Percentiles rank a stretch among this genome's conserved stretches.
These are phyloP conservation scores for Drosophila incognita DNA, from an alignment of 2,888 invertebrate species.

Conservation along the genomic window DNA sequence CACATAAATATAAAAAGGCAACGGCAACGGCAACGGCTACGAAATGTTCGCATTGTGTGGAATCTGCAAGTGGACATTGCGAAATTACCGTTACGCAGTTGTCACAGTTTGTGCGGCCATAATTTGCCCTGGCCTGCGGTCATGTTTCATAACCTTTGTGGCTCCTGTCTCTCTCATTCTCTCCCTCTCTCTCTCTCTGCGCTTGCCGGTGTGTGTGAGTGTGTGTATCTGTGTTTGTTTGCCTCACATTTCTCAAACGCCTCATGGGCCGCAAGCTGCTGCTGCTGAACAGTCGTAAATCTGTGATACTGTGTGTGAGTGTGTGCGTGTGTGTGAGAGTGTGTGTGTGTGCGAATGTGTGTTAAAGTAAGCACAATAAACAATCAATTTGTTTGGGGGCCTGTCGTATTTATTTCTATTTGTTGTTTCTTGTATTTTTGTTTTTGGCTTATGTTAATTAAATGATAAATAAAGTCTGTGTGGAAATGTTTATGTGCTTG, in stretches of 20 bases:
- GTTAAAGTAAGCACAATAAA: constrained; percentile 71
- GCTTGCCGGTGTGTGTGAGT: constrained; percentile 14
- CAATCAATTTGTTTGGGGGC: constrained; percentile 70
- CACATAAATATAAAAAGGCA: constrained; percentile 63
- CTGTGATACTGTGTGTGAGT: constrained; percentile 39
- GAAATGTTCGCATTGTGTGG: constrained; percentile 49
- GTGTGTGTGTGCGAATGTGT: constrained; percentile 44
- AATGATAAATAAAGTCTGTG: constrained; percentile 67
- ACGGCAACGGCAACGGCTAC: constrained; percentile 25
- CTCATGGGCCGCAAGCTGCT: constrained; percentile 34
- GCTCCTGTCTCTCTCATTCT: not conserved
- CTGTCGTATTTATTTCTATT: constrained; percentile 52
- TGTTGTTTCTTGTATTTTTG: constrained; percentile 22
- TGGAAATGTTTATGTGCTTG: constrained; percentile 53
- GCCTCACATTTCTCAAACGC: constrained; percentile 47
- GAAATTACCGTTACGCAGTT: constrained; percentile 74
- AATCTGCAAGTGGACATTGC: constrained; percentile 68
- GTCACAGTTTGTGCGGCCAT: constrained; percentile 70
- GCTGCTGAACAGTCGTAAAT: constrained; percentile 50
- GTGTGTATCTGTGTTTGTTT: constrained; percentile 32
- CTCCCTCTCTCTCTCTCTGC: not conserved
- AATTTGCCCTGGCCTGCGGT: constrained; percentile 69
- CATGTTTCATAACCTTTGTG: constrained; percentile 68
- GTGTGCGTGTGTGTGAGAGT: constrained; percentile 27
- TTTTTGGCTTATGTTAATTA: constrained; percentile 65